These are phyloP conservation scores for Spialia ferax DNA, from an alignment of 2,888 invertebrate genomes.

Conservation along the genomic window DNA sequence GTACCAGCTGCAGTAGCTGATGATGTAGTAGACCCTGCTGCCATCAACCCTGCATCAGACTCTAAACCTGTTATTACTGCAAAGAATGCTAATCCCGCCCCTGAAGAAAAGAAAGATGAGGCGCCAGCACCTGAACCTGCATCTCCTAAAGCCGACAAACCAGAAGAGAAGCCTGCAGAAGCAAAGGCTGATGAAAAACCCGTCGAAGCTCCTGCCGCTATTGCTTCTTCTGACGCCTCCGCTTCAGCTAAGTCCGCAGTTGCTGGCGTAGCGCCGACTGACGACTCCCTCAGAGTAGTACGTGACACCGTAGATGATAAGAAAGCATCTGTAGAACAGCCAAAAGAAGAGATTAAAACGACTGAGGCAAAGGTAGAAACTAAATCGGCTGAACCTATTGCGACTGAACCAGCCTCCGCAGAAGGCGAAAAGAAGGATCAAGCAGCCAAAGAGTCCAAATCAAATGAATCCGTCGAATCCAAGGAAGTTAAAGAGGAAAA, in stretches of 20 bases:
- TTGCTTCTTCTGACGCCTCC: slow-evolving; percentile 40
- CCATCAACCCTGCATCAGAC: slow-evolving; percentile 61
- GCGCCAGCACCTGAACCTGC: slow-evolving; percentile 44
- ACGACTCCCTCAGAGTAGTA: slow-evolving; percentile 66
- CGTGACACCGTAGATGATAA: slow-evolving; percentile 73
- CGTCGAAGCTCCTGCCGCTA: slow-evolving; percentile 42
- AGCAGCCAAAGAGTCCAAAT: slow-evolving; percentile 43
- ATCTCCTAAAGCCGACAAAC: slow-evolving; percentile 42
- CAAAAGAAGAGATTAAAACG: slow-evolving; percentile 48
- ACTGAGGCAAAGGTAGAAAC: slow-evolving; percentile 49
- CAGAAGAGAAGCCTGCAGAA: slow-evolving; percentile 49
- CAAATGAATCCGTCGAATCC: slow-evolving; percentile 42
- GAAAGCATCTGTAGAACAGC: slow-evolving; percentile 47
- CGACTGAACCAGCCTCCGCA: slow-evolving; percentile 42
- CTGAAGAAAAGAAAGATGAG: slow-evolving; percentile 62
- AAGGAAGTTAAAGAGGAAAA: slow-evolving; percentile 46
- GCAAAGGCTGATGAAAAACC: slow-evolving; percentile 50
- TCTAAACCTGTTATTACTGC: slow-evolving; percentile 63
- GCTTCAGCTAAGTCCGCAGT: slow-evolving; percentile 47
- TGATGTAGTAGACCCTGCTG: slow-evolving; percentile 64
- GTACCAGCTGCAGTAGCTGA: slow-evolving; percentile 68
- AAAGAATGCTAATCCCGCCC: slow-evolving; percentile 68
- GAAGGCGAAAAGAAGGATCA: slow-evolving; percentile 42
- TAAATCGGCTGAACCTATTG: slow-evolving; percentile 47
- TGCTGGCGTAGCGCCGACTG: slow-evolving; percentile 46